A percentile compares a stretch with the other conserved stretches of the same genome.
Evolutionary conservation across 1,140 invertebrate genomes (phyloP).

Genomic region (Marisa cornuarietis): DNA sequence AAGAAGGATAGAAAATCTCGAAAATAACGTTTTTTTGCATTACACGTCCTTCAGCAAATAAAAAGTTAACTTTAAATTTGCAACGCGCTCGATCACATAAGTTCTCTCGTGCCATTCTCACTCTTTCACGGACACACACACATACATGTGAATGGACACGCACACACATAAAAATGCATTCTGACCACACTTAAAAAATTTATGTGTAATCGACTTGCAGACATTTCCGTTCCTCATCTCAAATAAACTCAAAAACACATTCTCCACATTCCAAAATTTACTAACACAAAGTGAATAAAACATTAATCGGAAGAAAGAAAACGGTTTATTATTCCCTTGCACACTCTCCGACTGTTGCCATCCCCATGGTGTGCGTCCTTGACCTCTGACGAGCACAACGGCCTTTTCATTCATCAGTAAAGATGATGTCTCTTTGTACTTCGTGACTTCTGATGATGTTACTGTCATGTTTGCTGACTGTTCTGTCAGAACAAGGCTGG

Average conservation of each 20-base stretch:
- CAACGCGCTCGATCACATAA: too few species aligned
- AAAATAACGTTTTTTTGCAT: too few species aligned
- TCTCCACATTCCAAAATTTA: neutral
- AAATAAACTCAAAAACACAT: neutral
- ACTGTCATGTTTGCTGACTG: neutral
- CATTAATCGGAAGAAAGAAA: neutral
- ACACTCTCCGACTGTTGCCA: too few species aligned
- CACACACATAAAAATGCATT: conserved; percentile 8
- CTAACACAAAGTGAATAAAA: neutral
- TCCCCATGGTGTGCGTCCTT: neutral
- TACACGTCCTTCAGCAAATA: too few species aligned
- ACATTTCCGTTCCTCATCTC: neutral
- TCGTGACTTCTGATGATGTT: neutral
- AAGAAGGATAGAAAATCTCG: too few species aligned
- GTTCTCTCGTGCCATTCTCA: neutral
- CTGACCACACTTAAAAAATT: too few species aligned
- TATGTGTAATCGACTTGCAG: neutral
- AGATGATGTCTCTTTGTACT: neutral
- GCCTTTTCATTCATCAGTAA: neutral
- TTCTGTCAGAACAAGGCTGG: neutral
- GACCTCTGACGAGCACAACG: neutral
- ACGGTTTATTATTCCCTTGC: neutral
- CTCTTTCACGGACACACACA: conserved; percentile 7
- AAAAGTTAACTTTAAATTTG: too few species aligned
- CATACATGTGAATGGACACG: conserved; percentile 15